Evolutionary conservation across 2,888 invertebrate genomes (phyloP), one percentile per base, ranked within the genome.

Genomic region (Sylvicola cinctus): DNA sequence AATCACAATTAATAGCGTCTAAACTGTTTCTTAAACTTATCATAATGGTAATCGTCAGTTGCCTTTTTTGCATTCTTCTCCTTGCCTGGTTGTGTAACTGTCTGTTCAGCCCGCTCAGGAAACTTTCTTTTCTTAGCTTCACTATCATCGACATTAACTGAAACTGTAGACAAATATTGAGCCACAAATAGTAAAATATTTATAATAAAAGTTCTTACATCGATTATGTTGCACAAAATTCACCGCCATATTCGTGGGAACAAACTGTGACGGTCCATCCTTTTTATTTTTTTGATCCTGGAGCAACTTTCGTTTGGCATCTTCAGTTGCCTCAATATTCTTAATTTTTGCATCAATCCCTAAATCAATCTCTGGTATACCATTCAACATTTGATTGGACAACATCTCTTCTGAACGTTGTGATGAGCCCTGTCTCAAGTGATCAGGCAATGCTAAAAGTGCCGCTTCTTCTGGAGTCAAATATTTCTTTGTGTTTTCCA

Each of bases 321-420:
- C 93, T 58, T 99, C 98, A 0, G 98, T 99, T 1, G 93, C 91
- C 66, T 98, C 93, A 44, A 99, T 98, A 54, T 98, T 99, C 49
- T 77, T 78, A 41, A 99, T 98, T 63, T 98, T 95, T 0, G 91
- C 91, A 49, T 95, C 91, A 45, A 99, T 93, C n/a, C 98, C 98
- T 34, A 99, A 67, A 60, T 99, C 96, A 0, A 99, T 88, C 65
- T 99, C 98, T 1, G 98, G 98, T 43, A 99, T 98, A 26, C 98
- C 98, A 50, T 90, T 95, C 4, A 99, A 65, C 98, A 98, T 99
- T 65, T 98, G 96, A 67, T 96, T 95, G 3, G 96, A 96, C 46
- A 99, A 70, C 90, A 98, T 95, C 62, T 98, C 98, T 57, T 98
- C 96, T 2, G 87, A 91, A 32, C 33, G 68, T 46, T 85, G 81